phyloP scores from a whole-genome alignment of 2,797 vertebrate genomes.

The Cottoperca gobio region DNA sequence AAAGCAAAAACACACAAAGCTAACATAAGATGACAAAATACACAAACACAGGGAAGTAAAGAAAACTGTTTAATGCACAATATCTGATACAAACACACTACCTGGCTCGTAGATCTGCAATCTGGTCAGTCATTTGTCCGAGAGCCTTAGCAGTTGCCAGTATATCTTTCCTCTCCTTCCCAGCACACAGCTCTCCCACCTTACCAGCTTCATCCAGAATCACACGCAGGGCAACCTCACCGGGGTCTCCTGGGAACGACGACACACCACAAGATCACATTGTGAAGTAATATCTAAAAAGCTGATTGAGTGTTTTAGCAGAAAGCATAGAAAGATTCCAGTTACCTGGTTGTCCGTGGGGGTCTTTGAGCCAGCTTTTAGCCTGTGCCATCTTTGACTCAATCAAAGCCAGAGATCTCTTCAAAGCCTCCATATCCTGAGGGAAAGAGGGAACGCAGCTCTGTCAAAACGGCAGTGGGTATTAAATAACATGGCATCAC shows the following conservation, averaged over 20 bases:
- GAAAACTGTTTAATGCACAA: not conserved
- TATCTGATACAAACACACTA: slow-evolving; percentile 58
- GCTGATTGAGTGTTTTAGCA: not conserved
- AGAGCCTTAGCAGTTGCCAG: slow-evolving; percentile 92
- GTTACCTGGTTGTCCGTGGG: slow-evolving; percentile 93
- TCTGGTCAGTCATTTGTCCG: slow-evolving; percentile 95
- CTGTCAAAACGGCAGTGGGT: slow-evolving; percentile 12
- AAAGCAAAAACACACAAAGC: slow-evolving; percentile 34
- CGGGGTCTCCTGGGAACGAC: slow-evolving; percentile 87
- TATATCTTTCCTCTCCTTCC: slow-evolving; percentile 95
- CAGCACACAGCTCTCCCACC: slow-evolving; percentile 96
- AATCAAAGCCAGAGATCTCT: slow-evolving; percentile 94
- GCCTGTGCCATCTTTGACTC: slow-evolving; percentile 96
- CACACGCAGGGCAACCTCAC: slow-evolving; percentile 93
- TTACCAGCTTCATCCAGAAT: slow-evolving; percentile 98
- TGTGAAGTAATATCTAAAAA: not conserved
- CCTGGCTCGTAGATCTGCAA: slow-evolving; percentile 93
- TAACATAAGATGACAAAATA: slow-evolving; percentile 13
- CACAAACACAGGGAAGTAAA: not conserved
- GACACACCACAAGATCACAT: not conserved
- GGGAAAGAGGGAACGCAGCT: slow-evolving; percentile 55
- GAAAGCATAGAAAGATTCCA: not conserved
- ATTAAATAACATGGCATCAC: not conserved
- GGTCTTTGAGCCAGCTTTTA: slow-evolving; percentile 96
- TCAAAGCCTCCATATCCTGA: slow-evolving; percentile 98